phyloP scores from a whole-genome alignment of 2,888 invertebrate species.

The Trichogramma dendrolimi region DNA sequence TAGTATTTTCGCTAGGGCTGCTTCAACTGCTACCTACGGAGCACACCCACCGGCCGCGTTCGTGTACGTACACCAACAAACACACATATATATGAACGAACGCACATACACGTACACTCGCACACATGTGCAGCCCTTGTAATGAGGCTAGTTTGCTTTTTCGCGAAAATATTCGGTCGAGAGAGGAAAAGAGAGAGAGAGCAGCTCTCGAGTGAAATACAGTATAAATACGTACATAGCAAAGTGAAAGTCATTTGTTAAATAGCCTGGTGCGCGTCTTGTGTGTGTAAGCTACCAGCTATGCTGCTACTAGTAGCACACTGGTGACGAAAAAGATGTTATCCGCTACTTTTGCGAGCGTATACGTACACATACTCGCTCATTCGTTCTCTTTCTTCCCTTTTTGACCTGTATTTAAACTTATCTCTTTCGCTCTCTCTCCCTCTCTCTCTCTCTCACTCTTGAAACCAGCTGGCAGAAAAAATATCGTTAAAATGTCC shows the following conservation, averaged over 20 bases:
- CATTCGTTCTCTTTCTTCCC: not conserved
- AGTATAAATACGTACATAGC: slow-evolving; percentile 12
- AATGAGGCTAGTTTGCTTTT: not conserved
- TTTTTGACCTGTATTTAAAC: not conserved
- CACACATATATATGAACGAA: no score
- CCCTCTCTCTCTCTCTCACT: no score
- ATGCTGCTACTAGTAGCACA: no score
- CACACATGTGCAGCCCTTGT: not conserved
- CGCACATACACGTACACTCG: no score
- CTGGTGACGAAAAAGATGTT: slow-evolving; percentile 15
- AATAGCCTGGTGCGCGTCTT: slow-evolving; percentile 2
- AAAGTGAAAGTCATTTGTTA: slow-evolving; percentile 24
- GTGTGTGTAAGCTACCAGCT: no score
- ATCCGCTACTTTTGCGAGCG: not conserved
- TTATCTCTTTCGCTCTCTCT: no score
- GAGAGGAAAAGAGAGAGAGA: no score
- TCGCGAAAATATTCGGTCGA: slow-evolving; percentile 6
- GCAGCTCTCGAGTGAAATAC: no score
- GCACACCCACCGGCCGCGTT: not conserved
- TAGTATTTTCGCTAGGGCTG: not conserved
- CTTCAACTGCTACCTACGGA: not conserved
- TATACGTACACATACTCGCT: no score
- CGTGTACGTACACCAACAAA: no score
- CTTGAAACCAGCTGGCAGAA: no score
- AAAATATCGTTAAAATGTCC: no score